Conservation (phyloP, 2,797 vertebrate species). For the Enoplosus armatus region DNA sequence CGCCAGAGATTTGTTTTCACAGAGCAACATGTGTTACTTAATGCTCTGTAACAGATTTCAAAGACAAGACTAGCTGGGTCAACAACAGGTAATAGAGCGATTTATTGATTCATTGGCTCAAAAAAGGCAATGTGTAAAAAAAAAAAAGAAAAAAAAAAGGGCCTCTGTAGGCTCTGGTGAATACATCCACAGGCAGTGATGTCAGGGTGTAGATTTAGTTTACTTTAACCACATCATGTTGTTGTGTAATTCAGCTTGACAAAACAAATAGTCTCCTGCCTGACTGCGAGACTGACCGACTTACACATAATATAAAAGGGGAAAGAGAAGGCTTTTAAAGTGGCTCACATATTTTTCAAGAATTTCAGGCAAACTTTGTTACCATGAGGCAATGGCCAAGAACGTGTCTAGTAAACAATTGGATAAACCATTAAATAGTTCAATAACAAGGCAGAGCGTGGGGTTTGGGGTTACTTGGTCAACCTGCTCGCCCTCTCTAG, state of each 20-base stretch:
- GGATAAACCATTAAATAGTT: slow-evolving; percentile 17
- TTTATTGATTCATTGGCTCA: slow-evolving; percentile 80
- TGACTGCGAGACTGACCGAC: slow-evolving; percentile 7
- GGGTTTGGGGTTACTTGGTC: slow-evolving; percentile 26
- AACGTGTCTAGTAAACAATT: slow-evolving; percentile 9
- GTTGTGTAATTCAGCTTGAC: slow-evolving; percentile 33
- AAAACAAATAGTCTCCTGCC: slow-evolving; percentile 28
- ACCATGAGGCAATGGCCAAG: background rate
- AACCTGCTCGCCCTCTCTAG: slow-evolving; percentile 42
- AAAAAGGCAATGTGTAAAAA: slow-evolving; percentile 52
- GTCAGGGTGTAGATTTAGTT: slow-evolving; percentile 13
- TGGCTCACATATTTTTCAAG: slow-evolving; percentile 5
- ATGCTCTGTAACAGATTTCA: slow-evolving; percentile 88
- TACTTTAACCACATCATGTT: slow-evolving; percentile 31
- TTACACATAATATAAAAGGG: slow-evolving; percentile 25
- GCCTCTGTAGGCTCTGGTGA: slow-evolving; percentile 4
- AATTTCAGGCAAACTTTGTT: background rate
- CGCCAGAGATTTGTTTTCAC: slow-evolving; percentile 85
- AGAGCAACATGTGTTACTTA: slow-evolving; percentile 89
- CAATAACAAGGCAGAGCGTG: slow-evolving; percentile 1
- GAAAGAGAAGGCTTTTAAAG: slow-evolving; percentile 12
- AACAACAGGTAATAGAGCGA: slow-evolving; percentile 85
- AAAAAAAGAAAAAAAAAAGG: slow-evolving; percentile 4
- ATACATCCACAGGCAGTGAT: slow-evolving; percentile 11
- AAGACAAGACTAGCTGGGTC: slow-evolving; percentile 82